These are phyloP conservation scores for Callocephalon fimbriatum DNA, from an alignment of 2,113 vertebrate genomes.

Conservation along the genomic window DNA sequence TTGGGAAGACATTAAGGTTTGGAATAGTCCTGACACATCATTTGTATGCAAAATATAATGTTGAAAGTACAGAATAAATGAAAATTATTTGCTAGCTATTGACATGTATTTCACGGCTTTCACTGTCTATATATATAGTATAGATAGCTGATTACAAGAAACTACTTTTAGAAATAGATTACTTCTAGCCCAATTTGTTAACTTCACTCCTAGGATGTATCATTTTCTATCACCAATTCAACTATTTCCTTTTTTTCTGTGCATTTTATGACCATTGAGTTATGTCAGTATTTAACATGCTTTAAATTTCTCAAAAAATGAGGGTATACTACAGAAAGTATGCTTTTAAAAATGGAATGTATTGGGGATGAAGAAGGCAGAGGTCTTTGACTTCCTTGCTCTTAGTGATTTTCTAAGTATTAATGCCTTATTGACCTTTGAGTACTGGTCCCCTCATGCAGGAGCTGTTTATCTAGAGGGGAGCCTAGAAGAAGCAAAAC, in stretches of 20 bases:
- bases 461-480: constrained; percentile 97
- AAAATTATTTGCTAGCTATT: not conserved
- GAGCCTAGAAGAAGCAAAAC: constrained; percentile 91
- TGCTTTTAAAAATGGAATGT: not conserved
- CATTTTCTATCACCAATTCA: not conserved
- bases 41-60: not conserved
- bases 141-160: not conserved
- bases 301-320: not conserved
- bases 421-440: constrained; percentile 7
- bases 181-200: not conserved
- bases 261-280: not conserved
- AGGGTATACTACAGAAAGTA: not conserved
- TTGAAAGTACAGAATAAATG: not conserved
- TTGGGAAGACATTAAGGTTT: not conserved
- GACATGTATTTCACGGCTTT: not conserved
- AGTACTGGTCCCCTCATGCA: constrained; percentile 45
- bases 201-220: not conserved
- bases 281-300: not conserved
- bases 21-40: not conserved
- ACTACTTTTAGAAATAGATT: not conserved
- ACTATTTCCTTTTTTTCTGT: not conserved
- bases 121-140: not conserved
- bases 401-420: constrained; percentile 11
- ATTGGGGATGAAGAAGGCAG: not conserved
- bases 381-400: not conserved